Base-by-base conservation (phyloP, 2,113 vertebrate species). In the Bufo gargarizans region DNA sequence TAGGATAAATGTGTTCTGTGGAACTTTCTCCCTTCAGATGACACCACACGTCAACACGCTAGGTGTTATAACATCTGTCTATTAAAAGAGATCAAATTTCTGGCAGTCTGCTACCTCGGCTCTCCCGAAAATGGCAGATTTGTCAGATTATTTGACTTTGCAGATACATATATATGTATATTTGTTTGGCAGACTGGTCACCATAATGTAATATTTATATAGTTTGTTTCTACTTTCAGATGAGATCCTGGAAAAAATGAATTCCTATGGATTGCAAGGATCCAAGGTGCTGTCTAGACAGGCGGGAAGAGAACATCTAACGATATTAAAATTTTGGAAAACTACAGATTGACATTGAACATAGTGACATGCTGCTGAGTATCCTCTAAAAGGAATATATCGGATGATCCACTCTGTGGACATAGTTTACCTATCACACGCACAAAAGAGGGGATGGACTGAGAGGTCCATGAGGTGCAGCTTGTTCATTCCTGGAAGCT, bases 191-290 rank as follows among this genome's bases (percentile, higher is more conserved):
- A 69, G n/a, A 67, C 20, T 19, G 20, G 17, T 63, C 16, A 20
- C 19, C 4, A 4, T 19, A 20, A 63, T 61, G 16, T 65, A 20
- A 55, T 22, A 65, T 82, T 76, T 76, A 12, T 4, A 58, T 12
- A 14, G 82, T 43, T 17, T 61, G 11, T 83, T 78, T 65, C 69
- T 59, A 19, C 0, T 59, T 90, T 33, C 87, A 94, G 96, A 94
- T 85, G 96, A 95, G 43, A 95, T 96, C 55, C 63, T 95, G 77
- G 1, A 47, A 5, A 12, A 92, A 1, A 88, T 96, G 88, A 86
- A 59, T 0, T 82, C 90, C 4, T 22, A 49, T 4, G 95, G 93
- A 2, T 81, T 96, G 77, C 86, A 17, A 13, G 95, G 95, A 82
- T 92, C 89, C 53, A 78, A 89, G 0, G 86, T 85, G 59, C 80